Conservation (phyloP, 2,888 invertebrate species). For the Geotrupes spiniger region DNA sequence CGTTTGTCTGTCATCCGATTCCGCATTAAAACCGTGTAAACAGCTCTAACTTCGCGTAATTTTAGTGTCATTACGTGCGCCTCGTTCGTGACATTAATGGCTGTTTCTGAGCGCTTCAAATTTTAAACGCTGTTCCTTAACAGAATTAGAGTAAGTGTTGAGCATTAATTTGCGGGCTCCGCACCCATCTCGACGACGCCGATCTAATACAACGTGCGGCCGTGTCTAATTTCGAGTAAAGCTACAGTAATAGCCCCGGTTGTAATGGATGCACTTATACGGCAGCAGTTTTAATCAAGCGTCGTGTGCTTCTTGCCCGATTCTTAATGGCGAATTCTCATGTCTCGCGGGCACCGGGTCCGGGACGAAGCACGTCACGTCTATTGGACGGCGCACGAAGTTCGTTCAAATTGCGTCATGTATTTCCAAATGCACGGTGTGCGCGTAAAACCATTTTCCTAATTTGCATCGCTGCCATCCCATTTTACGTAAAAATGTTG, state of each 20-base stretch:
- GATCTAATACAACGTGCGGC: constrained; percentile 33
- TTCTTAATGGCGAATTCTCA: constrained; percentile 45
- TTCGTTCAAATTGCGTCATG: constrained; percentile 30
- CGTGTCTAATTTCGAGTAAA: constrained; percentile 42
- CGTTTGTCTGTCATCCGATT: no score
- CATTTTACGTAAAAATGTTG: no score
- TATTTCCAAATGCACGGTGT: constrained; percentile 23
- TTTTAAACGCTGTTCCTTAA: constrained; percentile 5
- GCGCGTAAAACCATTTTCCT: no score
- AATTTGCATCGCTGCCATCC: no score
- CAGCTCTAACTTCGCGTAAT: constrained; percentile 1
- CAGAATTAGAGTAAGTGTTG: constrained; percentile 15
- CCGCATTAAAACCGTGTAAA: no score
- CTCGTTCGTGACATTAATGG: constrained; percentile 4
- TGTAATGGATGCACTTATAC: constrained; percentile 41
- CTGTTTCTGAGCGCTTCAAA: constrained; percentile 1
- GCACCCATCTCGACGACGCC: constrained; percentile 30
- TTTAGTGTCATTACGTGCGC: not conserved
- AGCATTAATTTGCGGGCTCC: constrained; percentile 21
- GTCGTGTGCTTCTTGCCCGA: constrained; percentile 38
- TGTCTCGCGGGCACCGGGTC: constrained; percentile 33
- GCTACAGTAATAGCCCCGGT: constrained; percentile 39
- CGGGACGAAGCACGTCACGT: constrained; percentile 27
- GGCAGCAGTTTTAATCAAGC: constrained; percentile 43
- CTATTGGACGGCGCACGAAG: constrained; percentile 27